A percentile compares a stretch with the other conserved stretches of the same genome.
phyloP scores from a whole-genome alignment of 2,113 vertebrate genomes.

The Zosterops hypoxanthus region DNA sequence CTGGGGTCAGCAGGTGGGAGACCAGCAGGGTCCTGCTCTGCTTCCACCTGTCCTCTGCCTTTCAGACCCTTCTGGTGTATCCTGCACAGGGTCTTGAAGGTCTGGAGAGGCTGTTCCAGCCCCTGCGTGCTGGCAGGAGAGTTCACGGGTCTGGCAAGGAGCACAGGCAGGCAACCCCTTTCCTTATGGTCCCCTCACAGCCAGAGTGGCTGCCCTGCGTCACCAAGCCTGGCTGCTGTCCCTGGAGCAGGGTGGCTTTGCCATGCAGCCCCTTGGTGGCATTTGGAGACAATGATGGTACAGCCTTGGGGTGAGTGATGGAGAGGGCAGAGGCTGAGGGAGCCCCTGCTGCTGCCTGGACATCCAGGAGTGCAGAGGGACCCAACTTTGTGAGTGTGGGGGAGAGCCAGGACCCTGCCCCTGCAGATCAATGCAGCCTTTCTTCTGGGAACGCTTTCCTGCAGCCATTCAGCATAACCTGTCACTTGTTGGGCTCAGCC shows the following conservation, averaged over 20 bases:
- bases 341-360: not conserved
- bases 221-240: not conserved
- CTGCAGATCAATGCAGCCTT: constrained; percentile 8
- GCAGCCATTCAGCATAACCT: not conserved
- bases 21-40: not conserved
- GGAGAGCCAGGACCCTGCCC: not conserved
- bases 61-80: not conserved
- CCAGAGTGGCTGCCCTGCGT: not conserved
- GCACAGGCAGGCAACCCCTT: accelerated
- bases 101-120: not conserved
- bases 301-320: accelerated
- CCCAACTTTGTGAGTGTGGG: not conserved
- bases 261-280: accelerated
- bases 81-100: not conserved
- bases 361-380: not conserved
- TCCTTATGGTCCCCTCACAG: not conserved
- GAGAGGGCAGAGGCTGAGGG: not conserved
- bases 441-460: not conserved
- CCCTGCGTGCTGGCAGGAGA: not conserved
- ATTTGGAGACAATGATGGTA: not conserved
- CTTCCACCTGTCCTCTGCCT: not conserved
- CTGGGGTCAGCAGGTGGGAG: not conserved
- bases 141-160: not conserved
- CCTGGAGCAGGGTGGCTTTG: accelerated
- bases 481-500: not conserved